Evolutionary conservation across 2,113 vertebrate species (phyloP), one percentile per base, ranked within the genome.

Genomic region (Toxotes chatareus): DNA sequence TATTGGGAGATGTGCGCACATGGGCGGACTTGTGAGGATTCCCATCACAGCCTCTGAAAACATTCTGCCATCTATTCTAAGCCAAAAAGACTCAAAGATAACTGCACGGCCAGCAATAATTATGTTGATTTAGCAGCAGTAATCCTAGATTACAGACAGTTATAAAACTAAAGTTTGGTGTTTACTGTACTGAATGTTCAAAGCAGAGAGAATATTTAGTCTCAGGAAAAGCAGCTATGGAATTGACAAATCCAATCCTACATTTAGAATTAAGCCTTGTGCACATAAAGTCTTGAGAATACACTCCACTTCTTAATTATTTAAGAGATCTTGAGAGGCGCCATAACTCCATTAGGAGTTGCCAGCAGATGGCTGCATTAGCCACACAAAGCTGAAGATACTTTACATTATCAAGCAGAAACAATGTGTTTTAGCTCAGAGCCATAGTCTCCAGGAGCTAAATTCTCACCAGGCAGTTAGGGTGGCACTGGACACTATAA

Each of bases 321-420:
- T 85, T 49, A 89, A 70, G 59, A 88, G 47, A 63, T 80, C 73
- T 83, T 87, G 76, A 82, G 80, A 90, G 19, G 57, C 67, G 80
- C 66, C 67, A 76, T 86, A 88, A 85, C 73, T 85, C 82, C 86
- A 82, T 86, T 82, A 91, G 86, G 56, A 82, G 72, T 59, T 85
- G 64, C 85, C 55, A 78, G 76, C 84, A 91, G 89, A 88, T 79
- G 86, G 84, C 62, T 89, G 80, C 79, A 80, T 85, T 82, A 87
- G 73, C 70, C 63, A 78, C 51, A 81, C 69, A 86, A 71, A 77
- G 34, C 57, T 74, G 78, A 49, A 77, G 68, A 89, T 80, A 81
- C 23, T 79, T 90, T 88, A 90, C 79, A 89, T 86, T 88, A 85
- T 86, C 44, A 69, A 82, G 72, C 75, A 61, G 46, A 70, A 92